A percentile compares a stretch with the other conserved stretches of the same genome.
Evolutionary conservation across 2,113 vertebrate species (phyloP).

Genomic region (Spea bombifrons): DNA sequence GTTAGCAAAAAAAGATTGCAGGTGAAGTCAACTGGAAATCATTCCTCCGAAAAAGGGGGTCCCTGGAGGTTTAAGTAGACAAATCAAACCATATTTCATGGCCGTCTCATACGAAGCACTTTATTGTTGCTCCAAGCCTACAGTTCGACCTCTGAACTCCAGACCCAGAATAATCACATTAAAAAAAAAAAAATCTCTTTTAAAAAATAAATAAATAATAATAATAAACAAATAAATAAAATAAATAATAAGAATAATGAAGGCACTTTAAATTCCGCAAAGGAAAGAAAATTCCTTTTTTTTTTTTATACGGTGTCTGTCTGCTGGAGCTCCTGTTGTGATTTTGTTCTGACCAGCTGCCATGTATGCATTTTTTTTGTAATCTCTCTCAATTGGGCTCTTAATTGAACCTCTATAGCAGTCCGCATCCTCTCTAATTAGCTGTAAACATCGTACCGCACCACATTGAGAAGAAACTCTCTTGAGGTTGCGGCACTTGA

Average conservation of each 20-base stretch:
- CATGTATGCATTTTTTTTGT: slow-evolving; percentile 36
- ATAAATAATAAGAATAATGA: neutral
- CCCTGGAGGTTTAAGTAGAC: too few relatives aligned
- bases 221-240: neutral
- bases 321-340: neutral
- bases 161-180: neutral
- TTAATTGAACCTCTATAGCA: slow-evolving; percentile 37
- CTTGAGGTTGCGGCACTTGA: slow-evolving; percentile 13
- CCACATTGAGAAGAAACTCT: slow-evolving; percentile 13
- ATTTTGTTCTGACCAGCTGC: slow-evolving; percentile 21
- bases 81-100: too few relatives aligned
- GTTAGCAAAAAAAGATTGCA: too few relatives aligned
- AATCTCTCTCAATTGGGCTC: slow-evolving; percentile 37
- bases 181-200: too few relatives aligned
- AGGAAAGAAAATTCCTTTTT: neutral
- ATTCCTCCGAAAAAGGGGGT: too few relatives aligned
- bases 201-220: too few relatives aligned
- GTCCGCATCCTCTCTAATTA: slow-evolving; percentile 34
- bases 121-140: neutral
- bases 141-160: neutral
- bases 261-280: neutral
- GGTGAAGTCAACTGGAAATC: too few relatives aligned
- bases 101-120: too few relatives aligned
- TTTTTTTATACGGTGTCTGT: neutral
- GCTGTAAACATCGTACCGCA: slow-evolving; percentile 31